Evolutionary conservation across 2,888 invertebrate genomes (phyloP).

Genomic region (Polyommatus icarus): DNA sequence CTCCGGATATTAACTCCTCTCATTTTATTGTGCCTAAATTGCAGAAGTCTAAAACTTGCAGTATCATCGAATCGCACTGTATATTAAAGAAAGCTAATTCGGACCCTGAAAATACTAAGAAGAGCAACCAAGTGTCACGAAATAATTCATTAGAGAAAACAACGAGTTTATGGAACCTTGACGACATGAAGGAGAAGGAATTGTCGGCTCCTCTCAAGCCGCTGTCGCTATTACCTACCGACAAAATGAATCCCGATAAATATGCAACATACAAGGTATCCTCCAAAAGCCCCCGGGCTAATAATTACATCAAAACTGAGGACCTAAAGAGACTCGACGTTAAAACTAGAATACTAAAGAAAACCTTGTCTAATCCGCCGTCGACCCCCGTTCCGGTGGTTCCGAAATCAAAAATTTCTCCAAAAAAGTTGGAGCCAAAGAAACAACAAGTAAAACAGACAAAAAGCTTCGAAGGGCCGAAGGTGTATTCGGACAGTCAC

Average conservation of each 20-base stretch:
- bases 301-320: constrained; percentile 67
- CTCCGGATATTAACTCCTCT: constrained; percentile 50
- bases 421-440: constrained; percentile 69
- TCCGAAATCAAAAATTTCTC: constrained; percentile 66
- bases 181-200: constrained; percentile 79
- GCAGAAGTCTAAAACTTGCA: constrained; percentile 86
- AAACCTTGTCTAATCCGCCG: constrained; percentile 77
- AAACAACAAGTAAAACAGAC: constrained; percentile 63
- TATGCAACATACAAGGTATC: constrained; percentile 77
- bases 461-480: constrained; percentile 62
- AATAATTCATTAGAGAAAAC: constrained; percentile 78
- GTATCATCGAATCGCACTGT: constrained; percentile 85
- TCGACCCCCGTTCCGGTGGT: constrained; percentile 75
- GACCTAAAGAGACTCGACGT: constrained; percentile 77
- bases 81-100: constrained; percentile 82
- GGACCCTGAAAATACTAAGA: constrained; percentile 63
- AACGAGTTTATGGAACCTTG: constrained; percentile 81
- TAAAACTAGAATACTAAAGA: constrained; percentile 78
- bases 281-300: constrained; percentile 63
- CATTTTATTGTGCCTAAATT: constrained; percentile 78
- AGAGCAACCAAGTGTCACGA: constrained; percentile 62
- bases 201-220: constrained; percentile 68
- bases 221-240: constrained; percentile 55
- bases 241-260: constrained; percentile 72
- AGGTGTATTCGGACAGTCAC: constrained; percentile 58